Evolutionary conservation across 2,113 vertebrate species (phyloP).

Genomic region (Prietella phreatophila): DNA sequence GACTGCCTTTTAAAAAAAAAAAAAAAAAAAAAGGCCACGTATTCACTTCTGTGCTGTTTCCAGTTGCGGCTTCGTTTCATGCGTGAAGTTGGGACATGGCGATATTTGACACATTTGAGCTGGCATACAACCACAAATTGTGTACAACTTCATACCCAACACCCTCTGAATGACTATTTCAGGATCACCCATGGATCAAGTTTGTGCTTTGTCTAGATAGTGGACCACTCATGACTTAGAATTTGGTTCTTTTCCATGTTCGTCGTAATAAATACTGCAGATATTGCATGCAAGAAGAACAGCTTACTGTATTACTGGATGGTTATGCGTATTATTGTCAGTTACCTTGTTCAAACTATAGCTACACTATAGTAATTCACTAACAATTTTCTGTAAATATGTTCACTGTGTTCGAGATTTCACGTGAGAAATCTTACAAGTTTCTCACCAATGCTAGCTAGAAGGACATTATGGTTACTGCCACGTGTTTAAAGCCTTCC

Average conservation of each 20-base stretch:
- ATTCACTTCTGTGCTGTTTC: not conserved
- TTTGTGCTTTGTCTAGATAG: not conserved
- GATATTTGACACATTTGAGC: too few species aligned
- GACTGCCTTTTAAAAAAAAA: too few species aligned
- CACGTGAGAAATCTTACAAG: not conserved
- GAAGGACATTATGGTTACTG: not conserved
- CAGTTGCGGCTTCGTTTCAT: not conserved
- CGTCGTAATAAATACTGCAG: not conserved
- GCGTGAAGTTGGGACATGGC: not conserved
- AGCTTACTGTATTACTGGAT: not conserved
- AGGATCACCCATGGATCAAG: not conserved
- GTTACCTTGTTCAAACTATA: not conserved
- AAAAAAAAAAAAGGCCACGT: too few species aligned
- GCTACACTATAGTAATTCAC: not conserved
- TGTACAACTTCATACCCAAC: too few species aligned
- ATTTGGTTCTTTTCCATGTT: not conserved
- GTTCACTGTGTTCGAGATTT: not conserved
- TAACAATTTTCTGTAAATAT: not conserved
- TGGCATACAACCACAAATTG: too few species aligned
- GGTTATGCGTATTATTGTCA: not conserved
- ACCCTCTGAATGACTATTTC: not conserved
- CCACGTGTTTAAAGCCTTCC: not conserved
- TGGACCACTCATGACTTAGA: not conserved
- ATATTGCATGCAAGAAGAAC: not conserved
- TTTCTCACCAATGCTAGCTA: not conserved